Percentiles rank a stretch among this genome's conserved stretches.
These are phyloP conservation scores for Aporophyla nigra DNA, from an alignment of 2,888 invertebrate species.

Conservation along the genomic window DNA sequence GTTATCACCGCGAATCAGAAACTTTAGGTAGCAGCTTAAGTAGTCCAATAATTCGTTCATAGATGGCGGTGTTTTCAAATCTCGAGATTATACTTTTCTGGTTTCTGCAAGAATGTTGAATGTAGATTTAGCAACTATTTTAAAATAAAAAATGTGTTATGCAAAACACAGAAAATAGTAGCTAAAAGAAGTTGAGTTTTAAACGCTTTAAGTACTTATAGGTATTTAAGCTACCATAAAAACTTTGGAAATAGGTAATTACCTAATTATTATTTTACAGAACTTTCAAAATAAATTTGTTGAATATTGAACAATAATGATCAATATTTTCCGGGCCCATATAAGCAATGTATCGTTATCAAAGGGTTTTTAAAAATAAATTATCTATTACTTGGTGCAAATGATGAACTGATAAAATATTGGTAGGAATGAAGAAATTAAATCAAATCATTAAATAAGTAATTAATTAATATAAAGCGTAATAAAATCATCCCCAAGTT, in stretches of 20 bases:
- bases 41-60: conserved; percentile 9
- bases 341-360: background rate
- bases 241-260: too few species aligned
- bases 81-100: too few species aligned
- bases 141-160: background rate
- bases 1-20: background rate
- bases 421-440: too few species aligned
- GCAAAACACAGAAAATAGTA: background rate
- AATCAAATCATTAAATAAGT: too few species aligned
- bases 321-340: background rate
- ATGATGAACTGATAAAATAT: background rate
- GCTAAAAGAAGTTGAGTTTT: background rate
- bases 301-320: background rate
- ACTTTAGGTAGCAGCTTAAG: background rate
- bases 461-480: too few species aligned
- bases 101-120: background rate
- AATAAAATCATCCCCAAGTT: background rate
- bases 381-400: background rate
- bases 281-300: background rate
- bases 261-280: background rate
- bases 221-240: background rate
- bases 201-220: background rate
- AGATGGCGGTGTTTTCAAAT: conserved; percentile 51
- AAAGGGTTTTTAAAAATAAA: background rate
- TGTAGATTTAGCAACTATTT: background rate